Base-by-base conservation (phyloP, 2,113 vertebrate species). In the Peromyscus californicus region DNA sequence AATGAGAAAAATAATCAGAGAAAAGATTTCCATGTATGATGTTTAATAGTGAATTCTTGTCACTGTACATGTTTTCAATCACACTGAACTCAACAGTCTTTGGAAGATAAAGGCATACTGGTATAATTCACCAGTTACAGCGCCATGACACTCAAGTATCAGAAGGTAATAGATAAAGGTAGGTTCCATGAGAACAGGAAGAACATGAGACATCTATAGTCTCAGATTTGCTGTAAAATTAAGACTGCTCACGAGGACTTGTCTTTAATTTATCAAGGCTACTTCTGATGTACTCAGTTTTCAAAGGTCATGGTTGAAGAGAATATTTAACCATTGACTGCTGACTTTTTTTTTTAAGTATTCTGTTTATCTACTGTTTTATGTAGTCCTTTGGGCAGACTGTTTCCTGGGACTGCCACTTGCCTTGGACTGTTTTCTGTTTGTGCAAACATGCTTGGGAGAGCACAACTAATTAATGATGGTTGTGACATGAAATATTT, bases 131-230 rank as follows among this genome's bases (percentile, higher is more conserved):
- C 15, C 22, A 45, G 24, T 48, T 17, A 78, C 5, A 51, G 5
- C 2, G 1, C 42, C 22, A 15, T 76, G 74, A 22, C 1, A 0
- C 19, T 74, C 19, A 39, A 39, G n/a, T 1, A 74, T 1, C n/a
- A 21, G 22, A 45, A 42, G 36, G n/a, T 74, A 22, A 29, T 33
- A 7, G 67, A 69, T 12, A 24, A 31, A 2, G 6, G 3, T 78
- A 16, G 26, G 42, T 26, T 31, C 15, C 0, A 0, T 78, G 42
- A 48, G 26, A 78, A 48, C 2, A 16, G 26, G 15, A 16, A 75
- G 26, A 51, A 6, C 26, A 31, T 7, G 13, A 78, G 9, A 7
- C 26, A 48, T 31, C 12, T 48, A 15, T 6, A 78, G 42, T 17
- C 12, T 16, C 45, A 78, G 42, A 31, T 76, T 29, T 78, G 12